Conservation (phyloP, 2,797 vertebrate genomes). For the Neomorphus geoffroyi region DNA sequence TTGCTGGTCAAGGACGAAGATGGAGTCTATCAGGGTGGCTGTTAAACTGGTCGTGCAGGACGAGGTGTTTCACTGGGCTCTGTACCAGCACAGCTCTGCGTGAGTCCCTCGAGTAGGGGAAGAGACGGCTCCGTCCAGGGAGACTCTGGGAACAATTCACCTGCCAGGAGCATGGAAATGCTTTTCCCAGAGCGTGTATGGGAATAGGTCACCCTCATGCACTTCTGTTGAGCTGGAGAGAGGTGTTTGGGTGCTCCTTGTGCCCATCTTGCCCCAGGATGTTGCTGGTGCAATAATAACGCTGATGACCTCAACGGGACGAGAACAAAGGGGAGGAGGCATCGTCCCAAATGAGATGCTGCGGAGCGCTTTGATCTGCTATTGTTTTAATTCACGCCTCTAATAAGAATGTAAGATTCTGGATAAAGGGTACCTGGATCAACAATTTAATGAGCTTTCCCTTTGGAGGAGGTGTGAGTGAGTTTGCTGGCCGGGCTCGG, state of each 20-base stretch:
- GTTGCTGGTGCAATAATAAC: background rate
- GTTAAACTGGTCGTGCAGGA: background rate
- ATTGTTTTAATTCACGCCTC: constrained; percentile 49
- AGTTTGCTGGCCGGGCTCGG: background rate
- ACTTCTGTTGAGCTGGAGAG: background rate
- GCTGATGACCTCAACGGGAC: background rate
- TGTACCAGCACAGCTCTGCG: fast-evolving
- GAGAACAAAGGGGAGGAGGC: constrained; percentile 18
- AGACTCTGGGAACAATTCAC: background rate
- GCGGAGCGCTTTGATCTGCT: constrained; percentile 9
- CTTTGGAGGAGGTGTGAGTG: background rate
- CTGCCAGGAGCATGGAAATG: background rate
- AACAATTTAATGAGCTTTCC: constrained; percentile 25
- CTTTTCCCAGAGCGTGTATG: fast-evolving
- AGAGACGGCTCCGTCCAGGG: fast-evolving
- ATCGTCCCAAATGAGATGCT: background rate
- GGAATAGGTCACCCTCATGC: background rate
- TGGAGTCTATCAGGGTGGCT: background rate
- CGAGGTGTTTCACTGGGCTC: fast-evolving
- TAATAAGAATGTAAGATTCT: constrained; percentile 11
- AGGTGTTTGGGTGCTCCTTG: fast-evolving
- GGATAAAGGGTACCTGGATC: constrained; percentile 19
- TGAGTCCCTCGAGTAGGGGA: fast-evolving
- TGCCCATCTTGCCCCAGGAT: background rate
- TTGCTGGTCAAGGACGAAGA: background rate